Evolutionary conservation across 2,113 vertebrate species (phyloP), one percentile per base, ranked within the genome.

Genomic region (Crotalus helleri): DNA sequence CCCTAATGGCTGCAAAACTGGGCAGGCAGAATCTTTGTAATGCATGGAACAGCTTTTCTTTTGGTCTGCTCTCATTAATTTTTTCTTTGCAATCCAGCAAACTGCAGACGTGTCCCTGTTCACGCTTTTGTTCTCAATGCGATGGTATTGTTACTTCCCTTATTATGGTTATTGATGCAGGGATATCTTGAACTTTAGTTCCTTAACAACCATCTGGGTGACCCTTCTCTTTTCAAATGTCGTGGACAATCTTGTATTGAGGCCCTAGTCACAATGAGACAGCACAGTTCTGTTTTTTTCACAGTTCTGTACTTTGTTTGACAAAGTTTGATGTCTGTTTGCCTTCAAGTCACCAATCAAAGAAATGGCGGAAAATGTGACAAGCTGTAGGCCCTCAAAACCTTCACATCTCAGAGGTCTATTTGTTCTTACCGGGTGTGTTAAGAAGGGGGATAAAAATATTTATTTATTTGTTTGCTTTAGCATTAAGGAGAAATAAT

Each of bases 31-130:
- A 94, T 94, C 21, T 88, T 87, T 24, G 21, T 46, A 55, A 90
- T 93, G 93, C 54, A 88, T 88, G 59, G 92, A 92, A 85, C 46
- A 0, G 87, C 29, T 74, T 91, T 95, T 87, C 92, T 88, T 95
- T 81, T 89, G 95, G 94, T 92, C 8, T 94, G 95, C 89, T 3
- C 89, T 94, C 94, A 96, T 97, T 96, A 95, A 96, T 97, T 96
- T 11, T n/a, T 58, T 95, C 93, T 95, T 95, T 96, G 92, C 0
- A 92, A 95, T 74, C 94, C 90, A 93, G 87, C 55, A 89, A 92
- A 85, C 96, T 87, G 24, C 54, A 81, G 93, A 94, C 95, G 93
- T 95, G 93, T 94, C 93, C 24, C 93, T 92, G 96, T 64, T 89
- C 57, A 1, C 29, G 24, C 23, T 7, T 11, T 64, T 89, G 61